Evolutionary conservation across 2,113 vertebrate species (phyloP), one percentile per base, ranked within the genome.

Genomic region (Nothocercus julius): DNA sequence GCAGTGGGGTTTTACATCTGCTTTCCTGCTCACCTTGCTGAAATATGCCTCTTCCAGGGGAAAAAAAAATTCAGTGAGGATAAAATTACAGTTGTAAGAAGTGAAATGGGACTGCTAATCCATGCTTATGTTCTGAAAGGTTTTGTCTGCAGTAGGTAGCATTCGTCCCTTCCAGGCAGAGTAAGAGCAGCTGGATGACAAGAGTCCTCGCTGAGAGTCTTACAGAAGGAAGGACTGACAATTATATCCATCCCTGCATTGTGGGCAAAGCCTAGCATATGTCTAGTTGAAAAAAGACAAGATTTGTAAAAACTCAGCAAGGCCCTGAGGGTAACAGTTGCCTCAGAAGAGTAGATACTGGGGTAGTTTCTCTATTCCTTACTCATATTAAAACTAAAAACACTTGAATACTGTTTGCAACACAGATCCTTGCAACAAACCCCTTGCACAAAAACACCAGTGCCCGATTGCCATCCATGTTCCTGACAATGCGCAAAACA

Each of bases 101-200:
- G n/a, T 17, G 44, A 79, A 82, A 7, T 61, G 30, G 8, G 42
- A 61, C 28, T 28, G 34, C 3, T 51, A 80, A 68, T 19, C 20
- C 3, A 38, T 54, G 5, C 13, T 44, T 82, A 6, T 4, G 54
- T 82, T 72, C 56, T 68, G 30, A 30, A 34, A 61, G 16, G 21
- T 64, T 74, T 28, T 15, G 77, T 16, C 14, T 72, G 56, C 25
- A 27, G 21, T 7, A 38, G 4, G 12, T 22, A 27, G 22, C 5
- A 18, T 49, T 30, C 47, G 15, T 78, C 36, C 20, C 69, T 80
- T 49, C 70, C 42, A 75, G 51, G 27, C 27, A 67, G 40, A 74
- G 24, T 2, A 8, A 64, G 28, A 0, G 0, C 38, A 42, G 30
- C 13, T 82, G 32, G 44, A 22, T n/a, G 15, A 7, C 17, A 27